Evolutionary conservation across 2,888 invertebrate genomes (phyloP), one percentile per base, ranked within the genome.

Genomic region (Acrobasis repandana): DNA sequence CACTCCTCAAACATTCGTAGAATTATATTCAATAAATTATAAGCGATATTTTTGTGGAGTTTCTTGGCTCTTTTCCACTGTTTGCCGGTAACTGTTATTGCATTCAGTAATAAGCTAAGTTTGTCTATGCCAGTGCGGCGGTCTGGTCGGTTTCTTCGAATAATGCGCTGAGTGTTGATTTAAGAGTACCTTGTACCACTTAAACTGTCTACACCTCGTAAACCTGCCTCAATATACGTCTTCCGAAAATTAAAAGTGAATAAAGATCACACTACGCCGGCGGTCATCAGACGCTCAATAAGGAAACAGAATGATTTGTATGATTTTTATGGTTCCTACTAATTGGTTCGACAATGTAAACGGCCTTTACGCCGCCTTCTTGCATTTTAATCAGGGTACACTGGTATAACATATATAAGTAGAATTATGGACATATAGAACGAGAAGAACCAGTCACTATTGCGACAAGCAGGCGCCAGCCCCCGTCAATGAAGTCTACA

Each of bases 381-480:
- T 84, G 88, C 83, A 87, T 90, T 88, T 89, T 88, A 89, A 88
- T 88, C 82, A 83, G 81, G 74, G 79, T 80, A 81, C 81, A 80
- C 80, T 87, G 82, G 81, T 84, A 84, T 86, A 86, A 85, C 85
- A 84, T 80, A 83, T 82, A 63, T 63, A 78, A 79, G 81, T 84
- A 83, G 81, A 84, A 82, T 81, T 86, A 88, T 86, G 85, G 83
- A 75, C 82, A 79, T 81, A 85, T 80, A 80, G 84, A 88, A 88
- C 90, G 79, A 88, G 87, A 88, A 86, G 86, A 89, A 89, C 90
- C 88, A 90, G 90, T 90, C 86, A 86, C 85, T 84, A 86, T 82
- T 85, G 88, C 90, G 88, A 82, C 88, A 83, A 82, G 79, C 80
- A 77, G 90, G 88, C 90, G 89, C 89, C 90, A 76, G 76, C 66